phyloP scores from a whole-genome alignment of 2,888 invertebrate genomes.

The Aquatica leii region DNA sequence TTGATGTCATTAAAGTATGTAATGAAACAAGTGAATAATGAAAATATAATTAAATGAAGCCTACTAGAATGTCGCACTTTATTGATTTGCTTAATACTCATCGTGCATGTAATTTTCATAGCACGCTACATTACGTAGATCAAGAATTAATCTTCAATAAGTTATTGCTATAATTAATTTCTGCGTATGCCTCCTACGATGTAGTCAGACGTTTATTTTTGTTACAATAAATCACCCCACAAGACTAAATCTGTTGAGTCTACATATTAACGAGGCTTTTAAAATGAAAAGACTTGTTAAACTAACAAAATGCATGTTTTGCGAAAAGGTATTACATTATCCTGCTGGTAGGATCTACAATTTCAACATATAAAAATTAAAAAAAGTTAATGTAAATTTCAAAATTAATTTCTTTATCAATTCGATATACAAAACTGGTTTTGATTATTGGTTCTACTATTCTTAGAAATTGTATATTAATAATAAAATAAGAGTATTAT shows the following conservation, averaged over 20 bases:
- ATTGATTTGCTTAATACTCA: slow-evolving; percentile 40
- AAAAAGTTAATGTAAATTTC: too few species aligned
- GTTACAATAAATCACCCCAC: slow-evolving; percentile 47
- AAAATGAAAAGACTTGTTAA: slow-evolving; percentile 23
- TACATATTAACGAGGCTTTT: slow-evolving; percentile 19
- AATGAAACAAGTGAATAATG: too few species aligned
- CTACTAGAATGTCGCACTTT: slow-evolving; percentile 37
- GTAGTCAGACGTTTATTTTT: slow-evolving; percentile 42
- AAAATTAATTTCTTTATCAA: too few species aligned
- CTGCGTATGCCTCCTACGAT: slow-evolving; percentile 50
- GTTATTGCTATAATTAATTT: slow-evolving; percentile 51
- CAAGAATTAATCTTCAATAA: slow-evolving; percentile 50
- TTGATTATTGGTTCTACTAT: too few species aligned
- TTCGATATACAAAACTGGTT: too few species aligned
- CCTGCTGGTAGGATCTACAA: too few species aligned
- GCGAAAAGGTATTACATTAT: background rate
- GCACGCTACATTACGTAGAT: slow-evolving; percentile 48
- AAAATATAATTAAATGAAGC: too few species aligned
- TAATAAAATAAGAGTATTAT: too few species aligned
- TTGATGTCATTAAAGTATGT: too few species aligned
- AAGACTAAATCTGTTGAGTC: slow-evolving; percentile 38
- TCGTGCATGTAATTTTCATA: slow-evolving; percentile 40
- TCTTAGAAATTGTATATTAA: too few species aligned
- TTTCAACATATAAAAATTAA: too few species aligned
- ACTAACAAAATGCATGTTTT: slow-evolving; percentile 18